Conservation (phyloP, 2,113 vertebrate genomes). For the Calcarius ornatus region DNA sequence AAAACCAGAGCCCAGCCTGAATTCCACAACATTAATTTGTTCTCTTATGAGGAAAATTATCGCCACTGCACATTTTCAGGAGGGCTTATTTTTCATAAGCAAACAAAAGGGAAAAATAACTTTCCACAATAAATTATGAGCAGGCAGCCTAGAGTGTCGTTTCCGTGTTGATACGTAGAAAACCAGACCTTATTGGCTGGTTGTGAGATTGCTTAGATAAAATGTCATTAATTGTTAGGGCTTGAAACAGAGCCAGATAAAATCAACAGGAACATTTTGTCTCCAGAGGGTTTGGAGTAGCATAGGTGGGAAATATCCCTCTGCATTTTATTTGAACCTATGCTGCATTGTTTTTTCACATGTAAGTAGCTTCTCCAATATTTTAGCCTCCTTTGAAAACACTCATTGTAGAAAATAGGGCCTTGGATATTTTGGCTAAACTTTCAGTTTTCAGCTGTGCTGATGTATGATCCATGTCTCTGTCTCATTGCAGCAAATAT, state of each 20-base stretch:
- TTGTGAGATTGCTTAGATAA: constrained; percentile 10
- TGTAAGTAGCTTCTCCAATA: neutral
- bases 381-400: neutral
- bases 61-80: neutral
- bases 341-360: neutral
- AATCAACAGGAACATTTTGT: neutral
- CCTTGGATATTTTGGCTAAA: neutral
- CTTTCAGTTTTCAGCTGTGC: neutral
- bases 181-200: neutral
- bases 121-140: neutral
- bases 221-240: neutral
- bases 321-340: neutral
- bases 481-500: neutral
- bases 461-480: neutral
- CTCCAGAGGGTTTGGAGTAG: neutral
- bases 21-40: neutral
- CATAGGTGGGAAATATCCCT: neutral
- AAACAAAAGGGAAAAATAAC: neutral
- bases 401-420: neutral
- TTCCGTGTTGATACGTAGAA: neutral
- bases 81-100: neutral
- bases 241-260: neutral
- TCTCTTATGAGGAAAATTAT: neutral
- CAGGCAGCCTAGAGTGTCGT: neutral
- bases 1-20: neutral